phyloP scores from a whole-genome alignment of 23 tunicate genomes.

The Phallusia fumigata region DNA sequence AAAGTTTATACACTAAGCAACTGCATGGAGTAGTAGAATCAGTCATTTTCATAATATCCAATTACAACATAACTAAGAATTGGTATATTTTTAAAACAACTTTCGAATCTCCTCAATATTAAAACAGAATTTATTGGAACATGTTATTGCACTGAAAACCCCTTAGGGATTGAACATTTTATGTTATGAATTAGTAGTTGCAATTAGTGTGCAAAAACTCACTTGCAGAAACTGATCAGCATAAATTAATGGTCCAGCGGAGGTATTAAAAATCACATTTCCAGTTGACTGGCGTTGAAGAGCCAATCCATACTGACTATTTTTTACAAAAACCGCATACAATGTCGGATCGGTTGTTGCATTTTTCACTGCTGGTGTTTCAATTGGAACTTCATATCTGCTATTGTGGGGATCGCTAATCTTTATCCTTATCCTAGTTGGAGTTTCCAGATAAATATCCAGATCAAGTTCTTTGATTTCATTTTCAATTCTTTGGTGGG shows the following conservation, averaged over 20 bases:
- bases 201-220: too few relatives aligned
- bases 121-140: too few relatives aligned
- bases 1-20: too few relatives aligned
- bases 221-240: conserved; percentile 92
- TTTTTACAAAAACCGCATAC: conserved; percentile 27
- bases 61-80: too few relatives aligned
- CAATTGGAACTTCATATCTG: conserved; percentile 83
- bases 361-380: conserved; percentile 35
- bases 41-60: too few relatives aligned
- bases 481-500: conserved; percentile 18
- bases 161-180: too few relatives aligned
- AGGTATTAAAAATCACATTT: conserved; percentile 61
- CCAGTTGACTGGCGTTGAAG: conserved; percentile 39
- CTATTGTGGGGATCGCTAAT: conserved; percentile 40
- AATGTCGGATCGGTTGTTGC: conserved; percentile 11
- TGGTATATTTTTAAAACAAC: too few relatives aligned
- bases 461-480: conserved; percentile 38
- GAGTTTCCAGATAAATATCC: conserved; percentile 32
- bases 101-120: too few relatives aligned
- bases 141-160: too few relatives aligned
- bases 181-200: too few relatives aligned
- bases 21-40: too few relatives aligned
- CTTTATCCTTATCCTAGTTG: conserved; percentile 48
- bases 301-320: conserved; percentile 39
- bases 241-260: conserved; percentile 68